phyloP scores from a whole-genome alignment of 2,797 vertebrate species.

The Anguilla obscura region DNA sequence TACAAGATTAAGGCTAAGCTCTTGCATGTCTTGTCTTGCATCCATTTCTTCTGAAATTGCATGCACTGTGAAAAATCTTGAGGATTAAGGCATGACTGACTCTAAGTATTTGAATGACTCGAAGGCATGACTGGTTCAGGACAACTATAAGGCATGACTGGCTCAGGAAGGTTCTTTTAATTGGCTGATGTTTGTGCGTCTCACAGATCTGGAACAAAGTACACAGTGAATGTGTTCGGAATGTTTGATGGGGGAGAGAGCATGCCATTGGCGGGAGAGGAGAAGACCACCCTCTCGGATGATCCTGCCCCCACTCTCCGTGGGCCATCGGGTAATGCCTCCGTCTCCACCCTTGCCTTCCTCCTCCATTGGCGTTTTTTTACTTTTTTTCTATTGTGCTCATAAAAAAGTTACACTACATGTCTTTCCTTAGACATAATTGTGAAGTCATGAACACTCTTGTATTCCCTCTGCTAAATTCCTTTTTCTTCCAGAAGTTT shows the following conservation, averaged over 20 bases:
- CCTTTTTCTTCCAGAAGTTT: conserved; percentile 37
- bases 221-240: conserved; percentile 92
- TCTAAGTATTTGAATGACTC: not conserved
- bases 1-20: not conserved
- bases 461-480: conserved; percentile 56
- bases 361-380: not conserved
- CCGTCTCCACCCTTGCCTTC: not conserved
- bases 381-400: conserved; percentile 23
- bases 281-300: conserved; percentile 92
- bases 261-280: conserved; percentile 89
- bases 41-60: not conserved
- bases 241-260: conserved; percentile 97
- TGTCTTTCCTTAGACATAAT: conserved; percentile 57
- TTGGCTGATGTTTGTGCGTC: conserved; percentile 32
- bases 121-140: not conserved
- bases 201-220: conserved; percentile 90
- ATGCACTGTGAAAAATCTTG: not conserved
- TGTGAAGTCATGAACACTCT: conserved; percentile 53
- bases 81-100: not conserved
- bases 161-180: not conserved
- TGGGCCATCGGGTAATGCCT: conserved; percentile 60
- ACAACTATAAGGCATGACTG: not conserved
- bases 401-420: conserved; percentile 58
- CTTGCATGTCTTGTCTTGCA: not conserved
- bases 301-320: conserved; percentile 66